Conservation (phyloP, 2,113 vertebrate species). For the Poecilia latipinna region DNA sequence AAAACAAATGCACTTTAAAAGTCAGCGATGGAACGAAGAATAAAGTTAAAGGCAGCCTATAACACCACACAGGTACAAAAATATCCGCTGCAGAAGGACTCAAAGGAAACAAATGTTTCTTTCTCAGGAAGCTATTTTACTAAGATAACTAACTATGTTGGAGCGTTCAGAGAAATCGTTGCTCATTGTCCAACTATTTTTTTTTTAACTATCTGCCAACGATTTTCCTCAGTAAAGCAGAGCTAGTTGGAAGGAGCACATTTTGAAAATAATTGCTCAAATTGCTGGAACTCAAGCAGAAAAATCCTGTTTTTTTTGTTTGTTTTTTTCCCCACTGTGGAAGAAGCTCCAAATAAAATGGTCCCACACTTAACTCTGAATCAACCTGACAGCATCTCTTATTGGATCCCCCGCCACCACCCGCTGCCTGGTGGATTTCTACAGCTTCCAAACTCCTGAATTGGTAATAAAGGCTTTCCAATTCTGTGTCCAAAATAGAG, state of each 20-base stretch:
- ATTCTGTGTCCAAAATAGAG: background rate
- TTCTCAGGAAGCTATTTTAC: background rate
- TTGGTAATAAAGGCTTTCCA: background rate
- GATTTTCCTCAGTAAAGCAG: background rate
- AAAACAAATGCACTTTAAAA: background rate
- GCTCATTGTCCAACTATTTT: background rate
- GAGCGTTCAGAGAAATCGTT: background rate
- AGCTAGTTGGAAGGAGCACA: background rate
- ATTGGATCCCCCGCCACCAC: background rate
- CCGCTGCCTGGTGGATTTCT: background rate
- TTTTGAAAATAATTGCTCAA: slow-evolving; percentile 13
- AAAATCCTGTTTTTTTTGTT: background rate
- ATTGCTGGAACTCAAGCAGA: background rate
- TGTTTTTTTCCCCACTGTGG: background rate
- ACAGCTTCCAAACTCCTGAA: background rate
- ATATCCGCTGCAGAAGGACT: background rate
- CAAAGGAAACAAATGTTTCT: background rate
- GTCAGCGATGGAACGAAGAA: background rate
- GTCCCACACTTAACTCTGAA: background rate
- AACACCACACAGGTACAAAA: background rate
- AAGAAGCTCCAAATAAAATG: background rate
- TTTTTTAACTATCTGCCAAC: background rate
- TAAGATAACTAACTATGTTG: background rate
- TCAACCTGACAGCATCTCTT: background rate
- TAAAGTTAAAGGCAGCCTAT: background rate